Evolutionary conservation across 2,888 invertebrate species (phyloP).

Genomic region (Byasa hedistus): DNA sequence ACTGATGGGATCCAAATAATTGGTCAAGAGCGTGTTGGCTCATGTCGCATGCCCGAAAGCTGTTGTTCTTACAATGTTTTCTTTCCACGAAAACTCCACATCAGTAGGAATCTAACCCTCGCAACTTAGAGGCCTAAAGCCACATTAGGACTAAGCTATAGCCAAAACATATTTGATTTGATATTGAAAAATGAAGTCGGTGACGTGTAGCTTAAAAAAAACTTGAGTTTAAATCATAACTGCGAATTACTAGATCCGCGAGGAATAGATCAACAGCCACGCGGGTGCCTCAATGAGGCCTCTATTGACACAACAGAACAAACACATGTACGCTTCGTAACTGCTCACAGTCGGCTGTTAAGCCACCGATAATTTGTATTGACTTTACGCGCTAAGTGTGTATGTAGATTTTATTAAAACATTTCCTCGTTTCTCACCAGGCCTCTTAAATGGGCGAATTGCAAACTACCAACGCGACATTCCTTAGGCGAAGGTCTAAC

Average conservation of each 20-base stretch:
- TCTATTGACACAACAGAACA: constrained; percentile 58
- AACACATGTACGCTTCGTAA: constrained; percentile 63
- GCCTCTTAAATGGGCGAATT: constrained; percentile 7
- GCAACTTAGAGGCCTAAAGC: no score
- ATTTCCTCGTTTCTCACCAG: constrained; percentile 9
- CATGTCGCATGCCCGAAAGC: no score
- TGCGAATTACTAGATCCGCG: constrained; percentile 14
- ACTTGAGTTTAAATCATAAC: not conserved
- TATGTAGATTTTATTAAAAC: constrained; percentile 29
- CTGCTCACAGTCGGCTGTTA: constrained; percentile 51
- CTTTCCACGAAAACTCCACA: no score
- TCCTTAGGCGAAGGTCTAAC: not conserved
- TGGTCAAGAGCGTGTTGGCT: no score
- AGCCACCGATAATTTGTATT: constrained; percentile 48
- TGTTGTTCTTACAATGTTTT: no score
- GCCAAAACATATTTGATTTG: no score
- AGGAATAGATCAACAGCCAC: constrained; percentile 41
- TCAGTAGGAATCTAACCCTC: no score
- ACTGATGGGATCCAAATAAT: no score
- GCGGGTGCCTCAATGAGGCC: constrained; percentile 60
- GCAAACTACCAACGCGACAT: not conserved
- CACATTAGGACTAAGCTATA: no score
- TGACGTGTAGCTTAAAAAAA: not conserved
- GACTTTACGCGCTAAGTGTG: constrained; percentile 39
- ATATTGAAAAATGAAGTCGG: not conserved